phyloP scores from a whole-genome alignment of 2,888 invertebrate genomes.

The Gerris lacustris region DNA sequence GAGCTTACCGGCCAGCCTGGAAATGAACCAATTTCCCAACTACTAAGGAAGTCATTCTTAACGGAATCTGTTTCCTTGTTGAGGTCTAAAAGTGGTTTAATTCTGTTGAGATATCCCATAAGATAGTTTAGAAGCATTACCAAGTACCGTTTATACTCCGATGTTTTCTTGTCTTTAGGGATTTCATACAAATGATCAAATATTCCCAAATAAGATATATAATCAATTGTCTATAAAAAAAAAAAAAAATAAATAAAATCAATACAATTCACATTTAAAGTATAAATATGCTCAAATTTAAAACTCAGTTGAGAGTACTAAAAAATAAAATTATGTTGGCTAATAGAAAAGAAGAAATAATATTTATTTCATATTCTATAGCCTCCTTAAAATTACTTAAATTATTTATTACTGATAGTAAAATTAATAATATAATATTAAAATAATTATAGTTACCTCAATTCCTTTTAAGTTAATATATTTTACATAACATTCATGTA shows the following conservation, averaged over 20 bases:
- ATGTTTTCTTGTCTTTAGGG: constrained; percentile 78
- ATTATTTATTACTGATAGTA: too few relatives aligned
- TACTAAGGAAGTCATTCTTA: constrained; percentile 64
- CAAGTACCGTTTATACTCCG: constrained; percentile 75
- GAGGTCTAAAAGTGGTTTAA: constrained; percentile 76
- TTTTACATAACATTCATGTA: constrained; percentile 91
- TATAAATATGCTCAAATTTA: not conserved
- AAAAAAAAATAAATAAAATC: too few relatives aligned
- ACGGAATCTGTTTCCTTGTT: constrained; percentile 65
- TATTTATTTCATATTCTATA: too few relatives aligned
- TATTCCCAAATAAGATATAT: constrained; percentile 82
- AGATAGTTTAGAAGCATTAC: constrained; percentile 73
- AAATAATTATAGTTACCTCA: constrained; percentile 46
- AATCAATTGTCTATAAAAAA: constrained; percentile 67
- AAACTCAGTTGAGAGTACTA: not conserved
- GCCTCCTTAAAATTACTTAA: too few relatives aligned
- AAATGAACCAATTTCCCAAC: constrained; percentile 81
- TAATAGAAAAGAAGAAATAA: too few relatives aligned
- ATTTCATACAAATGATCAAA: constrained; percentile 95
- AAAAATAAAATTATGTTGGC: too few relatives aligned
- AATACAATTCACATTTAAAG: not conserved
- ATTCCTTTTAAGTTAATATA: constrained; percentile 94
- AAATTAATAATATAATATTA: too few relatives aligned
- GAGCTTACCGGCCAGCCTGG: constrained; percentile 78
- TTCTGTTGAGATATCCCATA: constrained; percentile 64